Conservation (phyloP, 2,888 invertebrate species). For the Heliconius hortense region DNA sequence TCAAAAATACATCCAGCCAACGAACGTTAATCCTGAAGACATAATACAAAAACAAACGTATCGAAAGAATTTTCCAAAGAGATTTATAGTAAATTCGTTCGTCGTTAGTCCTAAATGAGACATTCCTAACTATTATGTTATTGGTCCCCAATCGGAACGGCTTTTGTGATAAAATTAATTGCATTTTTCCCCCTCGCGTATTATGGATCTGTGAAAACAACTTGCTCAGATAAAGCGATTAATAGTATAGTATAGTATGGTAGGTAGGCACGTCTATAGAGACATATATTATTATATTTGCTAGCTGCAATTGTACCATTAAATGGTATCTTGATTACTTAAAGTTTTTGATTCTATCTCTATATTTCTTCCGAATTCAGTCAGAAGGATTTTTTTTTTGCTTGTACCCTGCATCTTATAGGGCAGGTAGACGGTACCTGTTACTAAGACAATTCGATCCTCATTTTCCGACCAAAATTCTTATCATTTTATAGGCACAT, state of each 20-base stretch:
- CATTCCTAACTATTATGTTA: slow-evolving; percentile 52
- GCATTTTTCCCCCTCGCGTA: slow-evolving; percentile 63
- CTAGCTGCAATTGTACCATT: slow-evolving; percentile 7
- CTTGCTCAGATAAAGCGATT: slow-evolving; percentile 41
- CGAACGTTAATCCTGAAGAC: slow-evolving; percentile 16
- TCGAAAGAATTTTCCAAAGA: slow-evolving; percentile 29
- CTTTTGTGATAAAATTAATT: slow-evolving; percentile 77
- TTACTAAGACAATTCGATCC: no score
- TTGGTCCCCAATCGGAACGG: slow-evolving; percentile 50
- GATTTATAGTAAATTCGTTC: slow-evolving; percentile 40
- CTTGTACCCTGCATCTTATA: no score
- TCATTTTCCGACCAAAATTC: no score
- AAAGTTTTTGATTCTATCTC: neutral
- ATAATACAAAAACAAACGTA: slow-evolving; percentile 26
- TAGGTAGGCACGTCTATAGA: neutral
- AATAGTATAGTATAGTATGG: slow-evolving; percentile 1
- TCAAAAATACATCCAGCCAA: neutral
- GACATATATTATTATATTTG: neutral
- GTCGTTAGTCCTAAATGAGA: slow-evolving; percentile 44
- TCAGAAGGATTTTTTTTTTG: no score
- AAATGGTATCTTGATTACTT: slow-evolving; percentile 7
- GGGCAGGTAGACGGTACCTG: no score
- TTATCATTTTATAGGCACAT: no score
- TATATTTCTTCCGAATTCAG: neutral
- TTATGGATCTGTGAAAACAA: slow-evolving; percentile 46